A percentile compares a stretch with the other conserved stretches of the same genome.
Evolutionary conservation across 2,888 invertebrate genomes (phyloP).

Genomic region (Candidula unifasciata): DNA sequence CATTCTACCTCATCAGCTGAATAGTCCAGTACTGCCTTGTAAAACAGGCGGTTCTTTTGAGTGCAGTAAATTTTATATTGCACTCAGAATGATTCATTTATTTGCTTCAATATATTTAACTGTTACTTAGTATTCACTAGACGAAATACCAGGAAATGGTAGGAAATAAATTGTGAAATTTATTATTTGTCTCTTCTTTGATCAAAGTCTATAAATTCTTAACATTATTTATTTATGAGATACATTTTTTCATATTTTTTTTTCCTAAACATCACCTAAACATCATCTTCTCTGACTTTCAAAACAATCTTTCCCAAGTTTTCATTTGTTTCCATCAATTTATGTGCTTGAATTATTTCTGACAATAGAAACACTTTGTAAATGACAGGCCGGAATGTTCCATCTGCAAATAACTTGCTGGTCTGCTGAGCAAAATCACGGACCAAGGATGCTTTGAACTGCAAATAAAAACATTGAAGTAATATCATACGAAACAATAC

Average conservation of each 20-base stretch:
- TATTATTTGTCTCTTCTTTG: too few relatives aligned
- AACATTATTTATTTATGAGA: constrained; percentile 10
- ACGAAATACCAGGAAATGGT: too few relatives aligned
- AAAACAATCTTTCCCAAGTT: constrained; percentile 76
- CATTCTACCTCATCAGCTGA: too few relatives aligned
- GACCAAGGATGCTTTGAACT: constrained; percentile 76
- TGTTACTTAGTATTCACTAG: too few relatives aligned
- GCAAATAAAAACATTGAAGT: constrained; percentile 53
- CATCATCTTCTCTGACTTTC: constrained; percentile 60
- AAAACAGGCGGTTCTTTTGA: too few relatives aligned
- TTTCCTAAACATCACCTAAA: constrained; percentile 52
- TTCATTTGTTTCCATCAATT: constrained; percentile 73
- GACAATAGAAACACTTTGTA: constrained; percentile 69
- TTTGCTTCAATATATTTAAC: too few relatives aligned
- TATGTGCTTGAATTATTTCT: constrained; percentile 73
- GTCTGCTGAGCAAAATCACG: constrained; percentile 65
- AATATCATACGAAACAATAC: not conserved
- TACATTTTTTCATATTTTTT: constrained; percentile 45
- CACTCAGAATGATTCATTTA: too few relatives aligned
- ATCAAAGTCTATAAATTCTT: not conserved
- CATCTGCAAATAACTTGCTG: constrained; percentile 68
- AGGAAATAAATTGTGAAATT: too few relatives aligned
- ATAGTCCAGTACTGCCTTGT: too few relatives aligned
- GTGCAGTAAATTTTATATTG: too few relatives aligned
- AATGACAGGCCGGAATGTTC: constrained; percentile 70